Evolutionary conservation across 2,888 invertebrate genomes (phyloP).

Genomic region (Panzeria rudis): DNA sequence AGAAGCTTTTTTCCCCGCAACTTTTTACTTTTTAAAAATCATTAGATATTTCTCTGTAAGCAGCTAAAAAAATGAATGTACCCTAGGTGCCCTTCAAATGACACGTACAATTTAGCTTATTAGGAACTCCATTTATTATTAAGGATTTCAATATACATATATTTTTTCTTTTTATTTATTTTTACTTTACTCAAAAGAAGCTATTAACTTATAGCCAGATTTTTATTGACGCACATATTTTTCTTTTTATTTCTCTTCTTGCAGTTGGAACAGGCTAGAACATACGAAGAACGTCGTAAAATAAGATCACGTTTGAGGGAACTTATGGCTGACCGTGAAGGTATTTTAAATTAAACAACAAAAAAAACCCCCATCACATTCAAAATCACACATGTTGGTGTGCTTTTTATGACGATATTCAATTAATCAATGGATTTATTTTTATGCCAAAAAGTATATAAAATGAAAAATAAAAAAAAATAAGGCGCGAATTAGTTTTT

Average conservation of each 20-base stretch:
- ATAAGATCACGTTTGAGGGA: conserved; percentile 92
- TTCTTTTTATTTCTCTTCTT: conserved; percentile 39
- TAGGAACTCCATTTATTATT: not conserved
- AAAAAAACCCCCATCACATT: conserved; percentile 17
- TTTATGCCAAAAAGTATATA: not conserved
- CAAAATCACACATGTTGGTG: conserved; percentile 25
- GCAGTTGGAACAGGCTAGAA: conserved; percentile 92
- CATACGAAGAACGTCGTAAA: conserved; percentile 93
- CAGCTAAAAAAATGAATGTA: too few species aligned
- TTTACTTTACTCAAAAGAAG: not conserved
- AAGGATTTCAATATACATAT: not conserved
- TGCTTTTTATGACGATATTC: conserved; percentile 43
- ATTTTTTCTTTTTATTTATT: not conserved
- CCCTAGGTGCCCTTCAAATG: too few species aligned
- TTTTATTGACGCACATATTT: not conserved
- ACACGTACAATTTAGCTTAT: too few species aligned
- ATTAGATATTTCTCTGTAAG: too few species aligned
- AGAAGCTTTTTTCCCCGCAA: too few species aligned
- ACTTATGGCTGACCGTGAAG: conserved; percentile 94
- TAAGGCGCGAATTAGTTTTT: not conserved
- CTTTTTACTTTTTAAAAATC: too few species aligned
- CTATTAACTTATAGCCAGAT: not conserved
- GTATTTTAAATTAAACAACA: conserved; percentile 83
- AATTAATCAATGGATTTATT: conserved; percentile 33
- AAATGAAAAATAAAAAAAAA: not conserved